Evolutionary conservation across 2,888 invertebrate genomes (phyloP).

Genomic region (Epinotia bilunana): DNA sequence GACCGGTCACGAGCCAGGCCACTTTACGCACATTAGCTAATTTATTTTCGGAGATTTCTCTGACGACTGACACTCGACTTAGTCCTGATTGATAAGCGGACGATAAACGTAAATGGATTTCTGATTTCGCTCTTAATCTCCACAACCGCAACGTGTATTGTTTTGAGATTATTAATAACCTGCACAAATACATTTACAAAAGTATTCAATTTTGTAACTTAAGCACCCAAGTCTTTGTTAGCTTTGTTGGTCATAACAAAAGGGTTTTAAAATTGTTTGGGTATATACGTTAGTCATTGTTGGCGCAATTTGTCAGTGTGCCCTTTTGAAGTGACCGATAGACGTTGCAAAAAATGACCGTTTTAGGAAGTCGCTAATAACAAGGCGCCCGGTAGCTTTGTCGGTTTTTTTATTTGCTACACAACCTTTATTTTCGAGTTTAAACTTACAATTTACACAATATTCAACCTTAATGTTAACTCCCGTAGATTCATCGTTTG

Average conservation of each 20-base stretch:
- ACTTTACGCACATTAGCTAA: constrained; percentile 76
- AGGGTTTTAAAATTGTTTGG: constrained; percentile 58
- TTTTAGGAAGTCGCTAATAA: constrained; percentile 82
- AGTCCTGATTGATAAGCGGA: constrained; percentile 60
- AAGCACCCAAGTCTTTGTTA: constrained; percentile 11
- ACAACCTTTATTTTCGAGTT: constrained; percentile 62
- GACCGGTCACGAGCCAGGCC: constrained; percentile 76
- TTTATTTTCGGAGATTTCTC: constrained; percentile 73
- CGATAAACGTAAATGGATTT: constrained; percentile 62
- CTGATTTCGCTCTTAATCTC: constrained; percentile 48
- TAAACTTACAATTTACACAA: constrained; percentile 49
- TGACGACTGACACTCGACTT: constrained; percentile 67
- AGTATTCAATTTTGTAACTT: constrained; percentile 16
- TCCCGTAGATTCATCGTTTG: constrained; percentile 9
- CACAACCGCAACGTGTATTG: constrained; percentile 39
- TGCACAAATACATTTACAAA: constrained; percentile 21
- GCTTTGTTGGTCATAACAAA: constrained; percentile 48
- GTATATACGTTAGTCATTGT: constrained; percentile 63
- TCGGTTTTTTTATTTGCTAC: constrained; percentile 61
- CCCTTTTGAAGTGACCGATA: constrained; percentile 73
- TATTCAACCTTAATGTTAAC: constrained; percentile 51
- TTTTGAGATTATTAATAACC: constrained; percentile 41
- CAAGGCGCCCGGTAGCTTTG: constrained; percentile 81
- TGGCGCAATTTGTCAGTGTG: constrained; percentile 80
- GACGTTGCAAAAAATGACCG: constrained; percentile 68